Evolutionary conservation across 2,888 invertebrate genomes (phyloP).

Genomic region (Hydraecia micacea): DNA sequence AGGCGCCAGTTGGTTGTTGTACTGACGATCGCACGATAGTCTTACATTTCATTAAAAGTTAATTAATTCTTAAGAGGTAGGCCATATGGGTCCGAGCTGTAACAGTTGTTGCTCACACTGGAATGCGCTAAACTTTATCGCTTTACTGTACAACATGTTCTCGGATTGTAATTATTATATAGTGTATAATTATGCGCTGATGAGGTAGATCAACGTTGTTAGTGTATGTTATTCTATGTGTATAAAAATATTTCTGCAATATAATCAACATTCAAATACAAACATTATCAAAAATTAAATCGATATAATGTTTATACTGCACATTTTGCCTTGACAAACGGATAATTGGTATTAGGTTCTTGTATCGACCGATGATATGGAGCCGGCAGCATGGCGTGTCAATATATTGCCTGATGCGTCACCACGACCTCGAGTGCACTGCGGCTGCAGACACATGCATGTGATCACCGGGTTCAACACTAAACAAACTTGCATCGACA

Average conservation of each 20-base stretch:
- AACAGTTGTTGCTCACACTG: constrained; percentile 66
- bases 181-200: constrained; percentile 75
- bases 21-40: constrained; percentile 43
- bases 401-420: constrained; percentile 20
- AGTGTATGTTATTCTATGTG: constrained; percentile 81
- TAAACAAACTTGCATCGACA: constrained; percentile 32
- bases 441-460: constrained; percentile 6
- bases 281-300: constrained; percentile 88
- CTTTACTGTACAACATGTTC: constrained; percentile 64
- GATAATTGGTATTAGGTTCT: constrained; percentile 72
- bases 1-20: constrained; percentile 44
- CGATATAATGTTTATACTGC: constrained; percentile 86
- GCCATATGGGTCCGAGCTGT: constrained; percentile 77
- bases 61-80: constrained; percentile 75
- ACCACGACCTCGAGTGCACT: background rate
- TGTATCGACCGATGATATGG: constrained; percentile 77
- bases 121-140: constrained; percentile 63
- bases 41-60: constrained; percentile 54
- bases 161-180: constrained; percentile 51
- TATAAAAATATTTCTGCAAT: constrained; percentile 90
- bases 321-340: constrained; percentile 76
- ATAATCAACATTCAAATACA: constrained; percentile 89
- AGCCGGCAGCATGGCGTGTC: constrained; percentile 62
- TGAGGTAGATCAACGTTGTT: constrained; percentile 88
- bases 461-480: constrained; percentile 8